Conservation (phyloP, 2,888 invertebrate genomes). For the Cenopis cana region DNA sequence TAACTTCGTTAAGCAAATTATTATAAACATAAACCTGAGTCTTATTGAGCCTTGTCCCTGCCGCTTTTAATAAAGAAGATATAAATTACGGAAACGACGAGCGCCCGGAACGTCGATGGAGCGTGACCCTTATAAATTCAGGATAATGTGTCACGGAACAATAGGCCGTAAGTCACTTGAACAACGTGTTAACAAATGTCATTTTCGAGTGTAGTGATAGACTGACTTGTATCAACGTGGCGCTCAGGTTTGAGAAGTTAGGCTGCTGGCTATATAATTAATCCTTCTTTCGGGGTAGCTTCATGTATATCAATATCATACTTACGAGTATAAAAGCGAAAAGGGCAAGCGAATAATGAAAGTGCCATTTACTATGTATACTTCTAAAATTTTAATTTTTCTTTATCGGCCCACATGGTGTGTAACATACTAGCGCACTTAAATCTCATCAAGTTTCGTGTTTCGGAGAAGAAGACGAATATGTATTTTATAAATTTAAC, state of each 20-base stretch:
- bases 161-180: not conserved
- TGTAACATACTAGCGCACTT: no score
- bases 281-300: no score
- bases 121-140: constrained; percentile 40
- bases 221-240: not conserved
- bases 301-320: no score
- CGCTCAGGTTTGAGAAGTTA: not conserved
- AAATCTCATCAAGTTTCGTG: no score
- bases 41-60: constrained; percentile 26
- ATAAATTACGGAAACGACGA: constrained; percentile 35
- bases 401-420: no score
- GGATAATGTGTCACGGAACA: not conserved
- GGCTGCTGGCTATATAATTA: no score
- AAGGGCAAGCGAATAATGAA: no score
- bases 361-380: no score
- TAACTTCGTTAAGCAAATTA: constrained; percentile 12
- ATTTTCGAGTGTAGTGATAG: not conserved
- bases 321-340: no score
- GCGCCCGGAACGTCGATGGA: constrained; percentile 21
- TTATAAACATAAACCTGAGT: constrained; percentile 14
- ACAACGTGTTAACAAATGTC: not conserved
- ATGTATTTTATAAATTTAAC: no score
- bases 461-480: no score
- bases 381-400: no score
- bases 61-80: constrained; percentile 36